A percentile compares a stretch with the other conserved stretches of the same genome.
phyloP scores from a whole-genome alignment of 2,113 vertebrate genomes.

The Nesogale talazaci region DNA sequence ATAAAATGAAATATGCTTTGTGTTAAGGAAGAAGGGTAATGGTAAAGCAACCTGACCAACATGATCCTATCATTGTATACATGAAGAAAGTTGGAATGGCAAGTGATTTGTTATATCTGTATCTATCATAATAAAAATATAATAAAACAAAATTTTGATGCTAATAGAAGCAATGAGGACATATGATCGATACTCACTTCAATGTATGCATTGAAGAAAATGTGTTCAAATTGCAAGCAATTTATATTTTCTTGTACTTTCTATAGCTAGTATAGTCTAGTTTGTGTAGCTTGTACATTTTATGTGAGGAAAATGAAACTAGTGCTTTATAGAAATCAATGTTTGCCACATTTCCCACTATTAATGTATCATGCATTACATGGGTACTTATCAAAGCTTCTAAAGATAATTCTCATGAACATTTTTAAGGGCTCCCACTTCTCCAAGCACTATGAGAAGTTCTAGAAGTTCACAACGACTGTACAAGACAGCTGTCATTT shows the following conservation, averaged over 20 bases:
- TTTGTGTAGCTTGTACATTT: neutral
- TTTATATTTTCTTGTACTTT: neutral
- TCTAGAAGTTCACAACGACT: neutral
- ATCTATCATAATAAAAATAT: neutral
- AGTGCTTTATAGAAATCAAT: neutral
- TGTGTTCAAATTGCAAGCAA: conserved; percentile 20
- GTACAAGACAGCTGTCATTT: neutral
- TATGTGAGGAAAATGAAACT: neutral
- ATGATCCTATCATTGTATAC: neutral
- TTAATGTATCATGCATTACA: neutral
- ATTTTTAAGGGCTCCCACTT: neutral
- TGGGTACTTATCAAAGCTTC: conserved; percentile 4
- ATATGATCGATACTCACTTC: conserved; percentile 1
- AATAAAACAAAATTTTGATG: neutral
- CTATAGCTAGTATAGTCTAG: neutral
- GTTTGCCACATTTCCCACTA: neutral
- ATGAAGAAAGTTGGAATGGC: neutral
- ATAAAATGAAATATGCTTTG: conserved; percentile 15
- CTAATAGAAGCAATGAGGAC: neutral
- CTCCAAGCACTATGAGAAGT: neutral
- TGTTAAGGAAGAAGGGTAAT: neutral
- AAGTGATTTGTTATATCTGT: neutral
- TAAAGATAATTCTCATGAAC: neutral
- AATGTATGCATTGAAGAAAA: conserved; percentile 8
- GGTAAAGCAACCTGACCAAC: neutral